These are phyloP conservation scores for Toxotes lorentzi DNA, from an alignment of 2,797 vertebrate species.

Conservation along the genomic window DNA sequence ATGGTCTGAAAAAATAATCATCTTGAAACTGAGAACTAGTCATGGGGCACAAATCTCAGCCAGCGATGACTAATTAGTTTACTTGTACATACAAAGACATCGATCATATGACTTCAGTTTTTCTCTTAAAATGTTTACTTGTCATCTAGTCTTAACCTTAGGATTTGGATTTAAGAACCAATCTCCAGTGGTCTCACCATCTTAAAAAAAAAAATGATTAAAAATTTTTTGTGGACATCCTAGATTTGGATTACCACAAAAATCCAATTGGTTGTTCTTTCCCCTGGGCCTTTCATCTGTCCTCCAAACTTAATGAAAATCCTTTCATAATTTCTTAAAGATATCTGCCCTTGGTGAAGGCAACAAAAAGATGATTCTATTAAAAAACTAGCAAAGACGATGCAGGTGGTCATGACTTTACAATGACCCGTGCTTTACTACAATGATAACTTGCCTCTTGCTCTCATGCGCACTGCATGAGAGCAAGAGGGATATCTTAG, in stretches of 20 bases:
- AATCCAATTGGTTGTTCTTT: not conserved
- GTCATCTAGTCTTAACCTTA: not conserved
- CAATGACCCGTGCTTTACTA: not conserved
- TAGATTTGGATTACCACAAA: conserved; percentile 4
- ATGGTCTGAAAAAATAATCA: not conserved
- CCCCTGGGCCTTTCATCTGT: conserved; percentile 14
- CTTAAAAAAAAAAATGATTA: not conserved
- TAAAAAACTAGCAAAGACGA: not conserved
- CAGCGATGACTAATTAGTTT: not conserved
- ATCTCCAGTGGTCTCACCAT: not conserved
- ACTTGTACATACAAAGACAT: not conserved
- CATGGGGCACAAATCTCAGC: not conserved
- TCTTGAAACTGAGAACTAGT: not conserved
- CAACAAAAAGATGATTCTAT: not conserved
- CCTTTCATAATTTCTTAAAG: conserved; percentile 13
- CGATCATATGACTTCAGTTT: not conserved
- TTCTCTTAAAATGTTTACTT: not conserved
- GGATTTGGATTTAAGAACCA: not conserved
- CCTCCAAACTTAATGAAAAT: conserved; percentile 27
- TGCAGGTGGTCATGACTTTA: conserved; percentile 1
- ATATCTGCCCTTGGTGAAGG: not conserved
- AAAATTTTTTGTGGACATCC: conserved; percentile 6
- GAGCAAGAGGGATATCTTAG: too few relatives aligned
- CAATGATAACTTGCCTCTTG: not conserved
- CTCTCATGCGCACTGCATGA: not conserved